These are phyloP conservation scores for Periplaneta americana DNA, from an alignment of 1,140 invertebrate species.

Conservation along the genomic window DNA sequence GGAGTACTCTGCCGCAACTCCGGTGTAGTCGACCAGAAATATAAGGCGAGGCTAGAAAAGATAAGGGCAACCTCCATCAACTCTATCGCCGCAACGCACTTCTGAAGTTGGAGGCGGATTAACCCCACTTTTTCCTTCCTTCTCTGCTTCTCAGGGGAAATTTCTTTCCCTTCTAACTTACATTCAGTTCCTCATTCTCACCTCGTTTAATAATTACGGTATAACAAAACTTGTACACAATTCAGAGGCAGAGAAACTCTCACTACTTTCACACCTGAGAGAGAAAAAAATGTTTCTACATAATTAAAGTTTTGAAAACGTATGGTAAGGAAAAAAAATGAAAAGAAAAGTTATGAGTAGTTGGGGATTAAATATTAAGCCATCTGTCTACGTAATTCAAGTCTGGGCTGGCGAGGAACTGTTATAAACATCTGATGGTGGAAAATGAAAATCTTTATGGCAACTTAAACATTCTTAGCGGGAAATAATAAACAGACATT, in stretches of 20 bases:
- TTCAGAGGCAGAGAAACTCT: background rate
- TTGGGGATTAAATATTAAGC: background rate
- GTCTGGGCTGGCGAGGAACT: background rate
- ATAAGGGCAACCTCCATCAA: background rate
- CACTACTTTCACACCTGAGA: background rate
- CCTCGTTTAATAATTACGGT: background rate
- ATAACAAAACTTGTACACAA: background rate
- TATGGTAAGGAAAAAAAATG: background rate
- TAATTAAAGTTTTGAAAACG: background rate
- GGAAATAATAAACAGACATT: background rate
- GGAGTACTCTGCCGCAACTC: background rate
- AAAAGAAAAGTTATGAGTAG: background rate
- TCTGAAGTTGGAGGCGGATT: background rate
- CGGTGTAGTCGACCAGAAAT: background rate
- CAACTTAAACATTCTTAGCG: background rate
- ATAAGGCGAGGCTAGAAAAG: background rate
- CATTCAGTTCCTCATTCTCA: background rate
- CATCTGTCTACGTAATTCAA: background rate
- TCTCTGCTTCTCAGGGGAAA: background rate
- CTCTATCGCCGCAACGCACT: background rate
- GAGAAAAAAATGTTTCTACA: background rate
- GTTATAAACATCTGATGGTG: background rate
- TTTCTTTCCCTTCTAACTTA: background rate
- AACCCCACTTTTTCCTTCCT: background rate
- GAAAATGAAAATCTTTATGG: background rate